A percentile compares a stretch with the other conserved stretches of the same genome.
Evolutionary conservation across 2,888 invertebrate genomes (phyloP).

Genomic region (Augiades crinisus): DNA sequence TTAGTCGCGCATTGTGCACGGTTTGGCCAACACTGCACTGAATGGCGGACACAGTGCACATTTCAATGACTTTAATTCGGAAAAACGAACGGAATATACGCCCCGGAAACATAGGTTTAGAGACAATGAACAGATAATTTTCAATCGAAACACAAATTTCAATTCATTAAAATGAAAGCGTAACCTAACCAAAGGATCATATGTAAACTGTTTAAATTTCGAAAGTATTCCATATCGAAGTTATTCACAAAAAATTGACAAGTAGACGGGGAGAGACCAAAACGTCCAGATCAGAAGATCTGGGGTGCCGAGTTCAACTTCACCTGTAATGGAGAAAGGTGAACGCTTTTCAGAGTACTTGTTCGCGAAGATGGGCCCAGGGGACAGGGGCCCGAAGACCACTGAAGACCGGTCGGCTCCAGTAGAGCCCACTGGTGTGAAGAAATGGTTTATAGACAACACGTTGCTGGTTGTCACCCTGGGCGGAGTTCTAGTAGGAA

Average conservation of each 20-base stretch:
- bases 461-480: conserved; percentile 90
- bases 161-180: conserved; percentile 17
- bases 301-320: conserved; percentile 44
- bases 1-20: conserved; percentile 38
- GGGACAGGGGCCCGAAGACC: conserved; percentile 81
- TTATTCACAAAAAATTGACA: conserved; percentile 4
- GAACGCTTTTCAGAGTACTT: conserved; percentile 89
- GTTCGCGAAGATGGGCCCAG: conserved; percentile 90
- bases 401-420: conserved; percentile 83
- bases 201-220: not conserved
- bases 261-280: conserved; percentile 25
- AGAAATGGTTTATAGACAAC: conserved; percentile 88
- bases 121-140: conserved; percentile 16
- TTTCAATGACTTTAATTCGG: conserved; percentile 29
- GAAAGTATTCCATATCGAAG: not conserved
- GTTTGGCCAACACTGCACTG: conserved; percentile 33
- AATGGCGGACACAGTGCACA: conserved; percentile 29
- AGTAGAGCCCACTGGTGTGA: conserved; percentile 84
- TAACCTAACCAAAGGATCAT: conserved; percentile 1
- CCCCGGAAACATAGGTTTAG: not conserved
- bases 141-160: conserved; percentile 6
- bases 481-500: conserved; percentile 89
- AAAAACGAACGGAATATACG: conserved; percentile 10
- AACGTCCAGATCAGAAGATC: conserved; percentile 48
- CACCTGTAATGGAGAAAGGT: conserved; percentile 82